Evolutionary conservation across 2,797 vertebrate species (phyloP).

Genomic region (Phoeniculus purpureus): DNA sequence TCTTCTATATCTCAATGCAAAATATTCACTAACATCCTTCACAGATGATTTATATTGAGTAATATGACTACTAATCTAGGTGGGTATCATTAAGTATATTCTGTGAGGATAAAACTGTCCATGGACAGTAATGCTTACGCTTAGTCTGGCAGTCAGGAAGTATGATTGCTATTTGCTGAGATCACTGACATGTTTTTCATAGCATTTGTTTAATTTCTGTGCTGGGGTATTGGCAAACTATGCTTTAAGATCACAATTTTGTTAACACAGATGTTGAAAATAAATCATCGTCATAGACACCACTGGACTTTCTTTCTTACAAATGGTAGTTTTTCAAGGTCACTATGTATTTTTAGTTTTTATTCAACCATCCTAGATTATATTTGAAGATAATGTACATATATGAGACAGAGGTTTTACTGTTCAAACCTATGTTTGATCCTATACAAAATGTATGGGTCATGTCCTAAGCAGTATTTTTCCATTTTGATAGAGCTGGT

Average conservation of each 20-base stretch:
- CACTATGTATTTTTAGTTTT: neutral
- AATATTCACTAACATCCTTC: neutral
- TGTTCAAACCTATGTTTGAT: no score
- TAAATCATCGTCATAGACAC: neutral
- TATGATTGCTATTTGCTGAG: conserved; percentile 1
- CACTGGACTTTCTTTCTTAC: neutral
- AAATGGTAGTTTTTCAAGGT: neutral
- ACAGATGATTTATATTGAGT: neutral
- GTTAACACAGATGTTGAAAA: neutral
- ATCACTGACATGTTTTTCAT: neutral
- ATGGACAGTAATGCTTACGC: neutral
- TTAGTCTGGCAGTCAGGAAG: neutral
- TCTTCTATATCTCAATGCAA: neutral
- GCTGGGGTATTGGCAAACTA: neutral
- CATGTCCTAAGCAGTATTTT: no score
- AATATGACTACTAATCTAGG: neutral
- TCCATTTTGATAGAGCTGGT: no score
- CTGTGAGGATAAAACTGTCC: neutral
- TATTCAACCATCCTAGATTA: neutral
- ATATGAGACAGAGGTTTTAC: no score
- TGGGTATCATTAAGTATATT: neutral
- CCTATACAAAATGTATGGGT: no score
- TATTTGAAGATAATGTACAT: neutral
- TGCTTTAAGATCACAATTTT: neutral
- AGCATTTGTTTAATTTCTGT: neutral